Conservation (phyloP, 2,888 invertebrate species). For the Netelia fuscicornis region DNA sequence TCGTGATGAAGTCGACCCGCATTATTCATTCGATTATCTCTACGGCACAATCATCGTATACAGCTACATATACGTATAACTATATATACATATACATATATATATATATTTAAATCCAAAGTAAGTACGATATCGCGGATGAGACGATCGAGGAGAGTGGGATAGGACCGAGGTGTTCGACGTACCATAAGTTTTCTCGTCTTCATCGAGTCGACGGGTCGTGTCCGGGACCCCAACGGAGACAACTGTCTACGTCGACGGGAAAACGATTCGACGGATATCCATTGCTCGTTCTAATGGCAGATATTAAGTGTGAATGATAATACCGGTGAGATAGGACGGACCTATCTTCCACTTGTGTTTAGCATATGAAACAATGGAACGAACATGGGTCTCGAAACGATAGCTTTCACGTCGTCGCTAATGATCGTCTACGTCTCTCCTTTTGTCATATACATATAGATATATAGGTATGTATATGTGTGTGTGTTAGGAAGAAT, state of each 20-base stretch:
- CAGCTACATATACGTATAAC: not conserved
- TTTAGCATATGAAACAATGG: slow-evolving; percentile 72
- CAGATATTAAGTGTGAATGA: slow-evolving; percentile 68
- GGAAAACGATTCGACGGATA: slow-evolving; percentile 17
- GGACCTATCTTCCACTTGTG: slow-evolving; percentile 29
- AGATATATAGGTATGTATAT: not conserved
- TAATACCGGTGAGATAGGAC: slow-evolving; percentile 40
- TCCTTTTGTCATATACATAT: not conserved
- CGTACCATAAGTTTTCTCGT: slow-evolving; percentile 46
- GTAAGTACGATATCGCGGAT: slow-evolving; percentile 23
- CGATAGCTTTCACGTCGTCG: slow-evolving; percentile 64
- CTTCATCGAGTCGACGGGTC: slow-evolving; percentile 47
- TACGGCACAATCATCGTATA: slow-evolving; percentile 50
- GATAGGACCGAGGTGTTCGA: slow-evolving; percentile 33
- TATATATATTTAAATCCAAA: not conserved
- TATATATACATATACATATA: not conserved
- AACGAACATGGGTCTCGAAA: slow-evolving; percentile 48
- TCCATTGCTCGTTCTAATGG: slow-evolving; percentile 64
- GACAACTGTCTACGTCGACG: slow-evolving; percentile 28
- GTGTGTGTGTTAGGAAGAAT: slow-evolving; percentile 20
- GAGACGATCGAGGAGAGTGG: slow-evolving; percentile 48
- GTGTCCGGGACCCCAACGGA: slow-evolving; percentile 44
- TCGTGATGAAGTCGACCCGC: slow-evolving; percentile 68
- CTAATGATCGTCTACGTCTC: slow-evolving; percentile 63
- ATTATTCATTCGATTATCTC: slow-evolving; percentile 73